Percentiles rank a stretch among this genome's conserved stretches.
phyloP scores from a whole-genome alignment of 2,888 invertebrate genomes.

The Cordilura impudica region DNA sequence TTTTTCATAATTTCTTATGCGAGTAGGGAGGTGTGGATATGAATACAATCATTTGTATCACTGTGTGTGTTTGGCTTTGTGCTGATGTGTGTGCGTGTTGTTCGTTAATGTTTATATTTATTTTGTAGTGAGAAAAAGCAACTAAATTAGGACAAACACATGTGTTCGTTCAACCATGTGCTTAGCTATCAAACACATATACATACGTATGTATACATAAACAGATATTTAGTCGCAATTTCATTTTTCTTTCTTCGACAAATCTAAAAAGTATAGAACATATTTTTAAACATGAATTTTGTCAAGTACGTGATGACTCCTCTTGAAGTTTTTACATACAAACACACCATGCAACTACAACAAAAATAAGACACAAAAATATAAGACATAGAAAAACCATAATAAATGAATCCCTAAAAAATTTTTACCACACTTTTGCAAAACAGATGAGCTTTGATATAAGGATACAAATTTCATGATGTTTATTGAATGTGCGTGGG shows the following conservation, averaged over 20 bases:
- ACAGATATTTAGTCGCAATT: not conserved
- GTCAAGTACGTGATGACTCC: not conserved
- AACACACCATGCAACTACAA: slow-evolving; percentile 30
- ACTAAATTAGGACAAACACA: slow-evolving; percentile 51
- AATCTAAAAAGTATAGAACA: not conserved
- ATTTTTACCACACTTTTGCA: slow-evolving; percentile 65
- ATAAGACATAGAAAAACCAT: slow-evolving; percentile 57
- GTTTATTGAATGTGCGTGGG: not conserved
- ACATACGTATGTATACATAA: not conserved
- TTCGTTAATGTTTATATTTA: slow-evolving; percentile 52
- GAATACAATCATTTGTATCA: not conserved
- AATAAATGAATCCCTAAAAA: slow-evolving; percentile 70
- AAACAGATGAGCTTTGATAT: not conserved
- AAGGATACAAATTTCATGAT: slow-evolving; percentile 3
- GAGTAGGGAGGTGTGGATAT: not conserved
- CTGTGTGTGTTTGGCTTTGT: not conserved
- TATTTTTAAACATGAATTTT: not conserved
- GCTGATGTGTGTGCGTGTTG: not conserved
- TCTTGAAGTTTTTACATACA: slow-evolving; percentile 7
- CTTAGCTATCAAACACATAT: slow-evolving; percentile 4
- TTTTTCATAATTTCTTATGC: slow-evolving; percentile 42
- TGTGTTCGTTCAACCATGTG: not conserved
- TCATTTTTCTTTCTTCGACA: slow-evolving; percentile 13
- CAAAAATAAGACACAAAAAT: slow-evolving; percentile 34
- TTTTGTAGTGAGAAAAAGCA: slow-evolving; percentile 59